Evolutionary conservation across 2,113 vertebrate genomes (phyloP), one percentile per base, ranked within the genome.

Genomic region (Cryptoleucopteryx plumbea): DNA sequence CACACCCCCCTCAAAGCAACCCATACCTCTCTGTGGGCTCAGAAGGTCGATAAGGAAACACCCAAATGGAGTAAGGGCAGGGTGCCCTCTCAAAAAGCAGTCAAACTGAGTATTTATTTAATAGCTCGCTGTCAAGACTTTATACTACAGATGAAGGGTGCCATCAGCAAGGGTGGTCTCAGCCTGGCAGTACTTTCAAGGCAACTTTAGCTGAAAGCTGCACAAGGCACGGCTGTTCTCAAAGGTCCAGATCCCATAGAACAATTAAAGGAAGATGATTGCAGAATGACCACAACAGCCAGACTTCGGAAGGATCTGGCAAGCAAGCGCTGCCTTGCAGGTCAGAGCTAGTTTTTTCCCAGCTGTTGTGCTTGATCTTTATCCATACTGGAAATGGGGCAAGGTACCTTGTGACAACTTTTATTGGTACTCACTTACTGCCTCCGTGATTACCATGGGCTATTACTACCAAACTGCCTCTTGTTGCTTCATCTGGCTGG

Each of bases 401-500:
- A 86, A 77, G 58, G 62, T 50, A 89, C 82, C 84, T 90, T 91
- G 84, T 96, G 94, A 89, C 83, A 82, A 63, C 70, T 91, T 85
- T 77, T 95, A 88, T 43, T 93, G 89, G 62, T 90, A 73, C 61
- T 63, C 53, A 38, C 1, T 93, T 70, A 58, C 62, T 91, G 89
- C 78, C 78, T 72, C 52, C 56, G 17, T 87, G 86, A 95, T 94
- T 90, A 77, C 40, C 53, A 18, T n/a, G 19, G 67, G 83, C 78
- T 93, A 7, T 95, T 95, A 63, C 58, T 85, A 91, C 82, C 81
- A 86, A 77, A 77, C 55, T 31, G 58, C 47, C 55, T 86, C 47
- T 80, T 66, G 13, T 94, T 97, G 89, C 96, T 95, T 96, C 89
- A 95, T 93, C 66, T 80, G 90, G 62, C 94, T 97, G 91, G 73